These are phyloP conservation scores for Chymomyza caudatula DNA, from an alignment of 2,888 invertebrate species.

Conservation along the genomic window DNA sequence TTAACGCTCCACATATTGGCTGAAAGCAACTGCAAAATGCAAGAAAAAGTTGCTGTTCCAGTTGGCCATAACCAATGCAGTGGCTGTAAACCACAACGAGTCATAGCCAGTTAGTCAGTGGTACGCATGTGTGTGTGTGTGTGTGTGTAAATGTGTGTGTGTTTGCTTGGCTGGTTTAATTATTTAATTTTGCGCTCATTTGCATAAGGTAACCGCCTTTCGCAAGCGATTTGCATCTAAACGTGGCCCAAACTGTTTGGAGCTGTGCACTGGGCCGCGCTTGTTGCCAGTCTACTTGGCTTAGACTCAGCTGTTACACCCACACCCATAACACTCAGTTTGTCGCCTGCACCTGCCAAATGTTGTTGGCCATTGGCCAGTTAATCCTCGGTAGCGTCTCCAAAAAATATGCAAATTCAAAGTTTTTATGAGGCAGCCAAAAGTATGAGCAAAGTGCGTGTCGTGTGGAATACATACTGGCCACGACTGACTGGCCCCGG, in stretches of 20 bases:
- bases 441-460: background rate
- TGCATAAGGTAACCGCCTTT: slow-evolving; percentile 22
- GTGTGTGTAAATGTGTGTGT: background rate
- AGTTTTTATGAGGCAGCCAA: slow-evolving; percentile 63
- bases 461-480: background rate
- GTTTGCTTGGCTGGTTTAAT: slow-evolving; percentile 50
- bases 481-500: slow-evolving; percentile 12
- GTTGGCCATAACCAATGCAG: slow-evolving; percentile 28
- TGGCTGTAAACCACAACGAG: slow-evolving; percentile 31
- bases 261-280: slow-evolving; percentile 37
- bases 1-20: slow-evolving; percentile 59
- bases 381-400: background rate
- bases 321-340: background rate
- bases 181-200: slow-evolving; percentile 70
- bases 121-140: background rate
- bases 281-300: slow-evolving; percentile 12
- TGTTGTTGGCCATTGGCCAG: background rate
- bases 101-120: slow-evolving; percentile 15
- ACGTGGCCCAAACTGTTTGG: slow-evolving; percentile 38
- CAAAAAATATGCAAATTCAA: slow-evolving; percentile 38
- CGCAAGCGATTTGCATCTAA: slow-evolving; percentile 55
- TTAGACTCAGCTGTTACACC: slow-evolving; percentile 6
- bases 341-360: slow-evolving; percentile 5
- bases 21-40: slow-evolving; percentile 13
- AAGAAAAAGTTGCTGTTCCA: slow-evolving; percentile 72